Evolutionary conservation across 2,113 vertebrate species (phyloP), one percentile per base, ranked within the genome.

Genomic region (Antennarius striatus): DNA sequence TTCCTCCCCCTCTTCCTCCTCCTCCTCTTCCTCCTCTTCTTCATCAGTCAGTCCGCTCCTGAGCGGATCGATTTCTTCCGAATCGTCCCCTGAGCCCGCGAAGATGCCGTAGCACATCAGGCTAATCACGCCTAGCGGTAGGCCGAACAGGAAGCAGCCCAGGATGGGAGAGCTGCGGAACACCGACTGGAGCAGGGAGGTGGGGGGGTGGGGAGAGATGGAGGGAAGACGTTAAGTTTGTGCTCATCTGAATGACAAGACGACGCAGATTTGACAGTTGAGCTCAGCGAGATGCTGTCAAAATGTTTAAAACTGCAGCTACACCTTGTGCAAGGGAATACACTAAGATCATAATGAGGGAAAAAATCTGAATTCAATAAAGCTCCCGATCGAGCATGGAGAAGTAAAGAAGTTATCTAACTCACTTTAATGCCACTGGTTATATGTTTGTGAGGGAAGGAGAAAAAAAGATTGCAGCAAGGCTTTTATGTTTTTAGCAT

Each of bases 81-180:
- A 72, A 1, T 92, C 90, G 55, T 95, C 95, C 5, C 97, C 95
- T 0, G 95, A 85, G 0, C 96, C 96, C 0, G 95, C 97, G 90
- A 96, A 99, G 92, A 99, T 98, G 72, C 97, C 96, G 0, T 99
- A 99, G 85, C 98, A 99, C 98, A 99, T 98, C 87, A 99, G 95
- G 77, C 98, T 99, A 89, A 99, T 98, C 81, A 99, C 96, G 7
- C 96, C 98, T 87, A 99, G 89, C 8, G 98, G 98, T 49, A 99
- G 91, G 52, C 98, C 97, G 13, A 99, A 99, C 70, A 99, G 95
- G 89, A 99, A 97, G 92, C 98, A 99, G 85, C 95, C 98, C 87
- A 99, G 92, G 45, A 99, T 85, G 0, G 98, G 98, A 16, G 97
- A 99, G 89, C 96, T 98, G 89, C 91, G 96, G 85, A 99, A 99